Evolutionary conservation across 1,140 invertebrate genomes (phyloP).

Genomic region (Phortica variegata): DNA sequence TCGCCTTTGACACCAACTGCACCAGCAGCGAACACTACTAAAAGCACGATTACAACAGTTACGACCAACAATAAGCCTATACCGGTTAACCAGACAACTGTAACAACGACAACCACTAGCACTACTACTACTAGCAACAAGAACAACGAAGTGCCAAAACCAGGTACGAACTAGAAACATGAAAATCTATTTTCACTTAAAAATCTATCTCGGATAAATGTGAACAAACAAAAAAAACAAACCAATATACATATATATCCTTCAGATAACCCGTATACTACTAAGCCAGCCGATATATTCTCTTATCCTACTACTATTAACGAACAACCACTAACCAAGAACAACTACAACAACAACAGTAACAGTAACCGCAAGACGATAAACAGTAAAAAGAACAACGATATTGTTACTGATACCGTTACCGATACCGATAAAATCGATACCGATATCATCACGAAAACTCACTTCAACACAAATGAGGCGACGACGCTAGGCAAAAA

Average conservation of each 20-base stretch:
- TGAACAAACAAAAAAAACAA: constrained; percentile 22
- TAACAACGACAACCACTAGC: background rate
- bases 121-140: constrained; percentile 7
- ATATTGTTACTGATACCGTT: too few species aligned
- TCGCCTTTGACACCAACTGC: constrained; percentile 1
- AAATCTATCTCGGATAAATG: constrained; percentile 16
- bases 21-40: constrained; percentile 13
- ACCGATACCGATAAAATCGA: constrained; percentile 3
- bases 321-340: constrained; percentile 26
- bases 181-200: constrained; percentile 16
- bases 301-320: constrained; percentile 52
- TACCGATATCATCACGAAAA: constrained; percentile 18
- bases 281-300: constrained; percentile 54
- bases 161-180: constrained; percentile 48
- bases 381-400: too few species aligned
- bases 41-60: constrained; percentile 13
- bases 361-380: constrained; percentile 2
- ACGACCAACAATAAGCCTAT: constrained; percentile 2
- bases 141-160: constrained; percentile 22
- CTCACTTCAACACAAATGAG: constrained; percentile 36
- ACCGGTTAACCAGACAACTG: background rate
- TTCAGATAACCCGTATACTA: constrained; percentile 33
- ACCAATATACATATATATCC: constrained; percentile 49
- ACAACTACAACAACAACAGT: constrained; percentile 16
- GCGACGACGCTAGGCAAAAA: constrained; percentile 16